These are phyloP conservation scores for Pipistrellus kuhlii DNA, from an alignment of 2,797 vertebrate species.

Conservation along the genomic window DNA sequence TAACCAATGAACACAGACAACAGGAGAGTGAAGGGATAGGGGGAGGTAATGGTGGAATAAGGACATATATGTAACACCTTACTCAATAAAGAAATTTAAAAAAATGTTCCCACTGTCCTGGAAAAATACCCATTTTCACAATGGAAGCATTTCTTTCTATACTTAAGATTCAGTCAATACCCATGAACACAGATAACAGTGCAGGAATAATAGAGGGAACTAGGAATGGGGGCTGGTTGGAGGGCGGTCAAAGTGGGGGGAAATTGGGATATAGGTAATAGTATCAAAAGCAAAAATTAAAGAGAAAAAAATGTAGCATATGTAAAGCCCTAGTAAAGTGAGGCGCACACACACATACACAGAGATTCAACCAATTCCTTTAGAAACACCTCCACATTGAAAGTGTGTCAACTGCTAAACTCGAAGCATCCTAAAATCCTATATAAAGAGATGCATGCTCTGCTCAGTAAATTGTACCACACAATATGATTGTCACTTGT, in stretches of 20 bases:
- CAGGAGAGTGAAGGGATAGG: no score
- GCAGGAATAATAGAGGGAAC: neutral
- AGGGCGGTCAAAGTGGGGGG: neutral
- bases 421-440: neutral
- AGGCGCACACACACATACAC: neutral
- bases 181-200: neutral
- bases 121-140: neutral
- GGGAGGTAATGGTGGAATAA: no score
- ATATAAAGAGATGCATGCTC: neutral
- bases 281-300: neutral
- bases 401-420: neutral
- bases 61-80: no score
- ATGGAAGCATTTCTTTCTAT: neutral
- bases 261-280: neutral
- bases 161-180: neutral
- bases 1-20: no score
- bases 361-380: neutral
- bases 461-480: neutral
- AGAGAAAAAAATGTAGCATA: neutral
- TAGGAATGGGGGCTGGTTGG: neutral
- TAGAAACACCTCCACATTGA: neutral
- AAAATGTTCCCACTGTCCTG: neutral
- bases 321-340: neutral
- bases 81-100: no score
- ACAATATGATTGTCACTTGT: neutral